Conservation (phyloP, 2,888 invertebrate genomes). For the Coleophora deauratella region DNA sequence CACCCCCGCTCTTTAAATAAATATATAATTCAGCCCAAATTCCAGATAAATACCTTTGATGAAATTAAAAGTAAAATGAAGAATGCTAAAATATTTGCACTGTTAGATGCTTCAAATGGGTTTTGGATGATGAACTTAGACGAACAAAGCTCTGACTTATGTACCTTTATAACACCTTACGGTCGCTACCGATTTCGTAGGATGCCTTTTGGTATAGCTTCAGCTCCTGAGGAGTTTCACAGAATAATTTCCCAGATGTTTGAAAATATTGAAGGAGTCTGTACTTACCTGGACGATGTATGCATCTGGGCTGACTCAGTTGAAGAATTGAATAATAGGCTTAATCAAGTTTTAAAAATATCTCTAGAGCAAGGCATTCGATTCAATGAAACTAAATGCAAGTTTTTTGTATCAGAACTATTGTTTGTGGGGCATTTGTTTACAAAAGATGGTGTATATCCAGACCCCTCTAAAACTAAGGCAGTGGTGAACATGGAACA, state of each 20-base stretch:
- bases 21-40: neutral
- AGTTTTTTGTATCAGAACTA: conserved; percentile 3
- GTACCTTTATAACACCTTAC: neutral
- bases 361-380: conserved; percentile 2
- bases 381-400: conserved; percentile 7
- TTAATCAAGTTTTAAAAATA: neutral
- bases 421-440: conserved; percentile 9
- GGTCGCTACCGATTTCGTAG: neutral
- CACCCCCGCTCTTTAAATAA: neutral
- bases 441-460: conserved; percentile 6
- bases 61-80: neutral
- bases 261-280: conserved; percentile 8
- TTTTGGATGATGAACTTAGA: neutral
- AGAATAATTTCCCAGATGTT: conserved; percentile 9
- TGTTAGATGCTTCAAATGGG: neutral
- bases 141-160: neutral
- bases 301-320: neutral
- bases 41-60: neutral
- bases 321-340: neutral
- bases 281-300: no score
- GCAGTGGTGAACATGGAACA: conserved; percentile 11
- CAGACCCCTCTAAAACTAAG: conserved; percentile 8
- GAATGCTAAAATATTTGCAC: neutral
- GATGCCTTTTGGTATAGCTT: conserved; percentile 8
- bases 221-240: conserved; percentile 8